Base-by-base conservation (phyloP, 1,140 invertebrate genomes). In the Aphidius gifuensis region DNA sequence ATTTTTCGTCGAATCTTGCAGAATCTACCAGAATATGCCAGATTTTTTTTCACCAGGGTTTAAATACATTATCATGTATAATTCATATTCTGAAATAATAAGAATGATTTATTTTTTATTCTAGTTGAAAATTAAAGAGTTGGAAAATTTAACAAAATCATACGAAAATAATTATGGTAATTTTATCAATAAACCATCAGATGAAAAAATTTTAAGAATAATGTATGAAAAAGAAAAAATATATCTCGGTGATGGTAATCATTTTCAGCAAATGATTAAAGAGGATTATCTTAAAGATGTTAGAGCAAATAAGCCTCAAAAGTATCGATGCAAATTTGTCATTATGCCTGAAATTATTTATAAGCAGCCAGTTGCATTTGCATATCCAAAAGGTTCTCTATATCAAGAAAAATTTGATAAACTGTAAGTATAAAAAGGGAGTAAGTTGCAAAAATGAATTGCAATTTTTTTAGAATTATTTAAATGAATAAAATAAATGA, bases 281-380 rank as follows among this genome's bases (percentile, higher is more conserved):
- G 16, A 16, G 42, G 38, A 40, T 55, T 55, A 55, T n/a, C 40
- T 39, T 8, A 4, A 55, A 43, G 42, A 11, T 21, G 40, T 39
- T 42, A 2, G 4, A 11, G n/a, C 2, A 5, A 55, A 55, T 6
- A 11, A 43, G 43, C 11, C 43, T 43, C 38, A 55, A 11, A 9
- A 55, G 8, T 0, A 6, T 1, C 11, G 53, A 55, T 55, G 53
- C 42, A 38, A 38, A 5, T 55, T 21, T n/a, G 53, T 55, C 38
- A 55, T 39, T 42, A 39, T 55, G 11, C 53, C 53, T 6, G 16
- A 43, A n/a, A 21, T 39, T n/a, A 40, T 55, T 38, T 55, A 55
- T n/a, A 42, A 55, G 1, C 16, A 42, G 9, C 53, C 53, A 42
- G 39, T 38, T n/a, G 53, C 0, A 2, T 42, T 55, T 40, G 16